Conservation (phyloP, 2,113 vertebrate genomes). For the Crotophaga sulcirostris region DNA sequence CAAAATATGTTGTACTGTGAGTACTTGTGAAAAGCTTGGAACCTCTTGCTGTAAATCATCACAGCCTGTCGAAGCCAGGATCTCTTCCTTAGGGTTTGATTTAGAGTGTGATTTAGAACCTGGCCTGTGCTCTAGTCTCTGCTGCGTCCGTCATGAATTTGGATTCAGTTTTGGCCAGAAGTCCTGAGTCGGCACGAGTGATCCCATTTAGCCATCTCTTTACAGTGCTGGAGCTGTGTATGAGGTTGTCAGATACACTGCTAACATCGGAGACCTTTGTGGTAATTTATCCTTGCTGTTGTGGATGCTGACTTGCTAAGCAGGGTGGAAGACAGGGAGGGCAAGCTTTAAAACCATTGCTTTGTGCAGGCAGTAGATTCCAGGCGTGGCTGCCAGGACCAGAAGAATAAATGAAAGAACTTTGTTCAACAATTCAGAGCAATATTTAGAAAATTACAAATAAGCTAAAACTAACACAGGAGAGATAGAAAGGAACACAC, state of each 20-base stretch:
- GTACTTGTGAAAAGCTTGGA: background rate
- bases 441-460: background rate
- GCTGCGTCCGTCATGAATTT: slow-evolving; percentile 14
- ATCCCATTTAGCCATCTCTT: slow-evolving; percentile 16
- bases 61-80: background rate
- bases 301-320: background rate
- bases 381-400: background rate
- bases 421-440: background rate
- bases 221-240: background rate
- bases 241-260: slow-evolving; percentile 10
- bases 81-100: slow-evolving; percentile 47
- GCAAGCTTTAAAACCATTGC: background rate
- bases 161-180: slow-evolving; percentile 18
- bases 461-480: background rate
- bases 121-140: background rate
- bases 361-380: background rate
- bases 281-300: slow-evolving; percentile 1
- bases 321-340: background rate
- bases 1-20: background rate
- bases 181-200: slow-evolving; percentile 3
- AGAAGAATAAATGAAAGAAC: background rate
- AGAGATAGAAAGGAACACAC: background rate
- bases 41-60: slow-evolving; percentile 10
- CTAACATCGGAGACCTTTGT: background rate
- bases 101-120: slow-evolving; percentile 25